A percentile compares a stretch with the other conserved stretches of the same genome.
These are phyloP conservation scores for Notospermus geniculatus DNA, from an alignment of 1,140 invertebrate species.

Conservation along the genomic window DNA sequence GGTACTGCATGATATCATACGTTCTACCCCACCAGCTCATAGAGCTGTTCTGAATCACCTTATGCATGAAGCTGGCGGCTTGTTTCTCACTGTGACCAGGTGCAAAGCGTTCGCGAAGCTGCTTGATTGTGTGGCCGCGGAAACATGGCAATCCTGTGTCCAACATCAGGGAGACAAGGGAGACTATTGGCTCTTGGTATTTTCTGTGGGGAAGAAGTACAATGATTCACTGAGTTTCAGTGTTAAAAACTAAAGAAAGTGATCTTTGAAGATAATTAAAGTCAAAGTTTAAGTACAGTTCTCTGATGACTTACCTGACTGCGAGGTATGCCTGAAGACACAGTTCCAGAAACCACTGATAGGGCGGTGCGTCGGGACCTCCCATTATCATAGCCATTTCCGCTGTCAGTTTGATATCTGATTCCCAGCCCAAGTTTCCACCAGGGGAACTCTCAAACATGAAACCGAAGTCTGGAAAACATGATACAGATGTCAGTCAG, in stretches of 20 bases:
- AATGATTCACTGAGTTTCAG: too few species aligned
- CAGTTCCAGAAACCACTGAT: conserved; percentile 96
- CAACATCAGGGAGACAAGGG: conserved; percentile 94
- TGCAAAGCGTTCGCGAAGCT: conserved; percentile 81
- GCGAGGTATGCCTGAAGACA: conserved; percentile 97
- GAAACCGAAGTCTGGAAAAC: conserved; percentile 91
- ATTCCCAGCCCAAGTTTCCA: conserved; percentile 97
- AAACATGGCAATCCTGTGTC: conserved; percentile 99
- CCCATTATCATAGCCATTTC: conserved; percentile 99
- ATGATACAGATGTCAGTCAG: too few species aligned
- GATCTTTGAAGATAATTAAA: too few species aligned
- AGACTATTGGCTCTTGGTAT: conserved; percentile 94
- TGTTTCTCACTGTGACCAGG: conserved; percentile 88
- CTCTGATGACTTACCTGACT: conserved; percentile 69
- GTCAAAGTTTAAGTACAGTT: too few species aligned
- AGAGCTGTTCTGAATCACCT: conserved; percentile 90
- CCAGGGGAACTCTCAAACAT: conserved; percentile 99
- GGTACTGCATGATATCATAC: conserved; percentile 99
- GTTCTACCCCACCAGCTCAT: conserved; percentile 93
- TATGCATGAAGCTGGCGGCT: conserved; percentile 91
- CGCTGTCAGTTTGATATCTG: conserved; percentile 97
- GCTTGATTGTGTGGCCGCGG: conserved; percentile 95
- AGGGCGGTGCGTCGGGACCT: conserved; percentile 93
- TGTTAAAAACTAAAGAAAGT: too few species aligned
- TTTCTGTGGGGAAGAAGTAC: conserved; percentile 66